Evolutionary conservation across 2,113 vertebrate species (phyloP), one percentile per base, ranked within the genome.

Genomic region (Chamaea fasciata): DNA sequence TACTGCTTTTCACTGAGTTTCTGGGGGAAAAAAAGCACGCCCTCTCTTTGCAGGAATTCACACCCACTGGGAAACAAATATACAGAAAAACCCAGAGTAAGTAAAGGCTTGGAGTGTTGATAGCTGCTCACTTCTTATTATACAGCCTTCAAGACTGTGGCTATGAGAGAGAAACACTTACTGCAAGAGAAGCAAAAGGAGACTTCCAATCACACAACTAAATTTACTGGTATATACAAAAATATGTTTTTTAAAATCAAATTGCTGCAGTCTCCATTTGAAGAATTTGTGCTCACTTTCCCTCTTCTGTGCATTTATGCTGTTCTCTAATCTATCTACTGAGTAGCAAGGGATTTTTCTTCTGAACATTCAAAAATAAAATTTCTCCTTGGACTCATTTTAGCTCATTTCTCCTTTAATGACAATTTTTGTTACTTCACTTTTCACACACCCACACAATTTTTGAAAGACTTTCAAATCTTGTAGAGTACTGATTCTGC

Each of bases 371-470:
- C 64, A 89, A 53, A 89, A 95, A 74, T 92, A 92, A 96, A 92
- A 95, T 90, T 87, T 90, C 30, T 83, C 63, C 79, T 91, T 69
- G 73, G 44, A 81, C 92, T 95, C 75, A 96, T 71, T 95, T 93
- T 92, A 91, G 47, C 44, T 96, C 63, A 83, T 74, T 96, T 96
- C 62, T 82, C 7, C 75, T 84, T 69, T 92, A 81, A 64, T 17
- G 6, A 80, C 47, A 91, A 75, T 90, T 91, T 93, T 83, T 83
- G 44, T 83, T 95, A 76, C 89, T 91, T 91, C 67, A 89, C 46
- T 90, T 93, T 67, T 93, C 93, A 90, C 69, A 96, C 92, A 90
- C 90, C 83, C 91, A 91, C 74, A 65, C 12, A 3, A 30, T 56
- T 92, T 91, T 59, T 78, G 78, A 94, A 88, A 96, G 83, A 79